Conservation (phyloP, 2,797 vertebrate genomes). For the Argentina silus region DNA sequence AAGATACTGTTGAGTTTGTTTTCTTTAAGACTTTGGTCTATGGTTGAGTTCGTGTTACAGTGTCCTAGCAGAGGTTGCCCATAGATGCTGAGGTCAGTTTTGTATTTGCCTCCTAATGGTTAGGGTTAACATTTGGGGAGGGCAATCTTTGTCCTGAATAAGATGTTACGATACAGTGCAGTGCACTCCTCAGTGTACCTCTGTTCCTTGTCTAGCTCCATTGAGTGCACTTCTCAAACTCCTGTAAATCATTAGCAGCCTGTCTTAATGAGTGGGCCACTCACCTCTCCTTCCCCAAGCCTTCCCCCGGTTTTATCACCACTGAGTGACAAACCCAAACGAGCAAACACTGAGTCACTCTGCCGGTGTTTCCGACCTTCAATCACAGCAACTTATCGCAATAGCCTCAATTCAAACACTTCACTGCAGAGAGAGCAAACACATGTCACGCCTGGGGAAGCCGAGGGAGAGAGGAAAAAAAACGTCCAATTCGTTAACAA, state of each 20-base stretch:
- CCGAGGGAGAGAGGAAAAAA: conserved; percentile 2
- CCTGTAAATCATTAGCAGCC: conserved; percentile 72
- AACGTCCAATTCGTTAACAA: conserved; percentile 4
- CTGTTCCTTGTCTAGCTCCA: conserved; percentile 43
- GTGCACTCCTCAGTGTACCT: neutral
- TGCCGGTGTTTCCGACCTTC: conserved; percentile 65
- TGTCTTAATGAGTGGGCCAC: conserved; percentile 59
- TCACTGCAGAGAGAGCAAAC: conserved; percentile 33
- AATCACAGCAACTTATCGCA: conserved; percentile 62
- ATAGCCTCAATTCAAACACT: conserved; percentile 46
- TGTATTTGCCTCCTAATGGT: too few species aligned
- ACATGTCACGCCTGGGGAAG: neutral
- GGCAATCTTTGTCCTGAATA: too few species aligned
- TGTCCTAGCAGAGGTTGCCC: too few species aligned
- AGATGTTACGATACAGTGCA: neutral
- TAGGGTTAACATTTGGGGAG: too few species aligned
- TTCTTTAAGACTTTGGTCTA: neutral
- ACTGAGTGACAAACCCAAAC: conserved; percentile 65
- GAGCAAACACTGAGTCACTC: conserved; percentile 74
- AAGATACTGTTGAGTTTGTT: neutral
- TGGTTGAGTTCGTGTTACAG: neutral
- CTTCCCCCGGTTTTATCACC: conserved; percentile 54
- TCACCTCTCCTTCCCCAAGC: neutral
- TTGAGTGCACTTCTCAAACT: conserved; percentile 54
- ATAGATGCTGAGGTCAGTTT: too few species aligned